Base-by-base conservation (phyloP, 2,113 vertebrate species). In the Grantiella picta region DNA sequence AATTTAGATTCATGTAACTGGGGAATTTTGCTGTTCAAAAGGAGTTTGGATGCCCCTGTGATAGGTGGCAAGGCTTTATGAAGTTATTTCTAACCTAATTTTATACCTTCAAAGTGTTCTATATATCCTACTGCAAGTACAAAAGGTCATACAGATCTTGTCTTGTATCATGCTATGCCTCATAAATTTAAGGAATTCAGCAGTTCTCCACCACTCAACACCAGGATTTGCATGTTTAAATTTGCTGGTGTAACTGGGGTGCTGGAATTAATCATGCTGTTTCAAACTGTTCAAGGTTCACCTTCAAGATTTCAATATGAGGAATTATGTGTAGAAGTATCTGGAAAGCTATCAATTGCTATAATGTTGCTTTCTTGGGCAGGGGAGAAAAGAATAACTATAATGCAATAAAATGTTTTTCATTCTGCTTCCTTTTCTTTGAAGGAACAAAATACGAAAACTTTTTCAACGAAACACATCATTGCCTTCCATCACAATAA, bases 361-460 rank as follows among this genome's bases (percentile, higher is more conserved):
- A 3, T n/a, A 61, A 24, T 36, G 5, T 56, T 65, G 7, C 9
- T 53, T 65, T 63, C 11, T 91, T n/a, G 35, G 36, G 7, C 9
- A 57, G 15, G 5, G 18, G 7, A 50, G 11, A 6, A 65, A 72
- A 42, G 10, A 64, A 35, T 50, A 70, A n/a, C 35, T 61, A 45
- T 44, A 73, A 71, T 53, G 6, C 17, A 89, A 29, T 27, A 45
- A 86, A 71, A 38, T 22, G 16, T 21, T 50, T 71, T 90, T 73
- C 9, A 29, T 61, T 89, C 52, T 93, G 29, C 33, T 70, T 81
- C 20, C 42, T 64, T 84, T 81, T 56, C 28, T 83, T 24, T 44
- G 28, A 90, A 97, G 97, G 97, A n/a, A 94, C 16, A 94, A 68
- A 60, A 96, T 96, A 84, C 2, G 2, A 50, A 90, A 31, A 70